Conservation (phyloP, 64 coral and sea anemone species). For the Stichodactyla mertensii region DNA sequence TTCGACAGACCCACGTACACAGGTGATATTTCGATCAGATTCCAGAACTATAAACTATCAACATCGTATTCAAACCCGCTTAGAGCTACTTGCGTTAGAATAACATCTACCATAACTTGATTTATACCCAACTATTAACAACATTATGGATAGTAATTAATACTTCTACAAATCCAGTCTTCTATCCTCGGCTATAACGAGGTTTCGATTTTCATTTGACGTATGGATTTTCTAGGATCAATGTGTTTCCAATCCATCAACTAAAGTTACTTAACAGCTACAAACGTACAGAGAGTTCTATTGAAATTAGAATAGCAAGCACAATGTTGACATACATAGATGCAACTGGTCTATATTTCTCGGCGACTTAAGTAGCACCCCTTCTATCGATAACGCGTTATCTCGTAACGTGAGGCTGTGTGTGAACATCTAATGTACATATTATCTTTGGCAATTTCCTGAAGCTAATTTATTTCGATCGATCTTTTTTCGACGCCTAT, state of each 20-base stretch:
- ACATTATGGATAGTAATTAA: not conserved
- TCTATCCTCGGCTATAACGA: not conserved
- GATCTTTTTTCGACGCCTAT: not conserved
- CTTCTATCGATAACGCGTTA: not conserved
- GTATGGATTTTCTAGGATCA: not conserved
- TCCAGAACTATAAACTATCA: not conserved
- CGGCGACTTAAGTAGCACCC: not conserved
- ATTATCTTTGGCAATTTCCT: slow-evolving; percentile 9
- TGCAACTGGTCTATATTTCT: not conserved
- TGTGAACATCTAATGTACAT: not conserved
- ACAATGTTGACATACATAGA: not conserved
- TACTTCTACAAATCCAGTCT: not conserved
- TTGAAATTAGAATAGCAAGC: not conserved
- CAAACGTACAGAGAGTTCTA: not conserved
- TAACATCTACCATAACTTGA: not conserved
- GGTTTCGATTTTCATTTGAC: not conserved
- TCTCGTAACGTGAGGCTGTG: slow-evolving; percentile 1
- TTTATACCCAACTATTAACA: not conserved
- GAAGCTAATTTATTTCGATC: not conserved
- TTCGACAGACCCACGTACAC: not conserved
- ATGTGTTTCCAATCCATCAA: not conserved
- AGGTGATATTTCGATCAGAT: slow-evolving; percentile 7
- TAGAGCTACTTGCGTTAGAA: not conserved
- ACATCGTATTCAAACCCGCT: not conserved
- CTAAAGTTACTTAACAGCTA: not conserved